Conservation (phyloP, 2,113 vertebrate genomes). For the Entomyzon cyanotis region DNA sequence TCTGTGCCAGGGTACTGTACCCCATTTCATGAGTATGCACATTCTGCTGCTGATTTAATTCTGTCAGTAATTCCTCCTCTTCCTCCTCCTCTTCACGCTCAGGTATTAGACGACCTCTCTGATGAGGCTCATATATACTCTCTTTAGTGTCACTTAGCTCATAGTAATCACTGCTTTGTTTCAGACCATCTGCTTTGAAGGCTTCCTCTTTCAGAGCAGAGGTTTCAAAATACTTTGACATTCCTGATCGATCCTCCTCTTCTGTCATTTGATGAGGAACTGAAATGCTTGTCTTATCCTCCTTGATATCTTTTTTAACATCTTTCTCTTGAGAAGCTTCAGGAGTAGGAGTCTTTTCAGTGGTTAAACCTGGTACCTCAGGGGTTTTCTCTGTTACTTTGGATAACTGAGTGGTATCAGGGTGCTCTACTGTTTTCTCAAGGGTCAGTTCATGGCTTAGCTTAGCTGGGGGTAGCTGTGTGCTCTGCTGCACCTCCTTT, state of each 20-base stretch:
- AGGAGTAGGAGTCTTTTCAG: conserved; percentile 39
- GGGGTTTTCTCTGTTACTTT: conserved; percentile 13
- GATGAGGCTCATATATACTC: conserved; percentile 63
- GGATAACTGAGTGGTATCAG: neutral
- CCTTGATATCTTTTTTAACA: conserved; percentile 29
- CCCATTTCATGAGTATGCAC: conserved; percentile 77
- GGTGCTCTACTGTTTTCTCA: conserved; percentile 10
- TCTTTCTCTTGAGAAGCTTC: conserved; percentile 59
- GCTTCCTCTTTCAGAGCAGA: conserved; percentile 86
- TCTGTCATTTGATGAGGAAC: conserved; percentile 53
- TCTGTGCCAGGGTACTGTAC: conserved; percentile 85
- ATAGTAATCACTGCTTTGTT: conserved; percentile 89
- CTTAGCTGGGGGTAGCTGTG: neutral
- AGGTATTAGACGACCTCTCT: conserved; percentile 32
- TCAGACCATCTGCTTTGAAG: conserved; percentile 60
- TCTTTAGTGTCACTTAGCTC: conserved; percentile 90
- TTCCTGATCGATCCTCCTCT: conserved; percentile 89
- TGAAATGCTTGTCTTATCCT: neutral
- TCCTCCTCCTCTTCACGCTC: conserved; percentile 58
- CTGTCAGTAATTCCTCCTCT: conserved; percentile 55
- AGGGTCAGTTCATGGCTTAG: conserved; percentile 29
- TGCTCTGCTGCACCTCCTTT: conserved; percentile 24
- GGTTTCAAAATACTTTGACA: conserved; percentile 99
- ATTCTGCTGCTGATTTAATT: conserved; percentile 46
- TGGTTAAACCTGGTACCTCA: neutral